These are phyloP conservation scores for Phalacrocorax aristotelis DNA, from an alignment of 2,113 vertebrate genomes.

Conservation along the genomic window DNA sequence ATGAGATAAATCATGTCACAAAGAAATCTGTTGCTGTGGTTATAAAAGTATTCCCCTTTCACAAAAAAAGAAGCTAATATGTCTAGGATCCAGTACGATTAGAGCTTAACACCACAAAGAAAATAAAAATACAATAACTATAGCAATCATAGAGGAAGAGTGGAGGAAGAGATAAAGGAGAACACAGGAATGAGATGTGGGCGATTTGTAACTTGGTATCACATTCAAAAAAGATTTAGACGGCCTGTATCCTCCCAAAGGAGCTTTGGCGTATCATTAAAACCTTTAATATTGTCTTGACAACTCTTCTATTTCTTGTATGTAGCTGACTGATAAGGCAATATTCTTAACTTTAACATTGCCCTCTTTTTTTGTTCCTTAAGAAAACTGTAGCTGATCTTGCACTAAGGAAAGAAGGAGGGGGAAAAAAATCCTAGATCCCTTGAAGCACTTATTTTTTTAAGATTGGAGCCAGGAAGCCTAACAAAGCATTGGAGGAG, in stretches of 20 bases:
- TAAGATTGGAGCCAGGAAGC: neutral
- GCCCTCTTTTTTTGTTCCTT: neutral
- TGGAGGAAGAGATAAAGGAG: constrained; percentile 40
- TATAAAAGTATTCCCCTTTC: neutral
- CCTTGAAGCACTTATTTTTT: neutral
- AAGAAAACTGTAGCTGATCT: neutral
- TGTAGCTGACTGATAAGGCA: constrained; percentile 1
- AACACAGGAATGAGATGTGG: neutral
- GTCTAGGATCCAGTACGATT: neutral
- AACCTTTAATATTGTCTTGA: constrained; percentile 1
- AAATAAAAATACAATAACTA: constrained; percentile 8
- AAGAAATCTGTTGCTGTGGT: constrained; percentile 6
- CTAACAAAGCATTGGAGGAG: neutral
- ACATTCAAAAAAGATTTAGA: neutral
- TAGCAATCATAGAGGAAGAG: constrained; percentile 17
- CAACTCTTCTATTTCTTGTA: neutral
- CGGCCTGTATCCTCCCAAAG: neutral
- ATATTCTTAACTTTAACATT: neutral
- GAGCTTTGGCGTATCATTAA: neutral
- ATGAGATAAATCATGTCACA: constrained; percentile 18
- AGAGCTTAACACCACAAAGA: neutral
- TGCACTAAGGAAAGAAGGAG: neutral
- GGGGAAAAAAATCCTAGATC: neutral
- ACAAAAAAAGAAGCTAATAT: neutral
- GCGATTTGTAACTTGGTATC: neutral